Base-by-base conservation (phyloP, 2,797 vertebrate species). In the Coregonus sp. region DNA sequence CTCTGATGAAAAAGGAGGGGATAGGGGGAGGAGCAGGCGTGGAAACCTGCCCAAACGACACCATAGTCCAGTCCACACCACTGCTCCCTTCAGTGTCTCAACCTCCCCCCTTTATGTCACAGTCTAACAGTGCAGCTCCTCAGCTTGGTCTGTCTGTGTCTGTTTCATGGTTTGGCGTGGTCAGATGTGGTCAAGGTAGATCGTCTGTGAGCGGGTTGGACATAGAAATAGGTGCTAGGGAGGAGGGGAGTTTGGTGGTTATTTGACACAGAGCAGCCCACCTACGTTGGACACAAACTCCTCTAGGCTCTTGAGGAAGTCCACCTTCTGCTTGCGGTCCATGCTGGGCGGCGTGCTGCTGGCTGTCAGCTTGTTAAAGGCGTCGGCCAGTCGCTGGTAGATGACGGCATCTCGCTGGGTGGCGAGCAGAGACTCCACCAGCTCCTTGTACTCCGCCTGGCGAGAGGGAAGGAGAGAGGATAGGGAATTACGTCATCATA, bases 231-330 rank as follows among this genome's bases (percentile, higher is more conserved):
- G 66, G 71, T 35, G 47, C 25, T 5, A n/a, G 71, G 75, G 65
- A 75, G 63, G 2, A 16, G 18, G 74, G 40, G 65, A 65, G 76
- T 67, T 50, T 33, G 81, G 94, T 91, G 91, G 93, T 95, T 98
- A 99, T 95, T 99, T 99, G 82, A 99, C 96, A 89, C 98, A 99
- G 75, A 99, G 96, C 88, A 99, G 95, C 79, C 98, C 98, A 72
- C 98, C 98, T 80, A 99, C 98, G 78, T 98, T 99, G 91, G 97
- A 96, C 93, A 99, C 97, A 82, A 99, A 99, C 91, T 99, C 98
- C 93, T 99, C 98, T 91, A 99, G 94, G 92, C 97, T 98, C 93
- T 99, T 99, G 80, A 99, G 94, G 90, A 99, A 99, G 90, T 96
- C 95, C 86, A 99, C 95, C 91, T 99, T 99, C 94, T 99, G 98